phyloP scores from a whole-genome alignment of 2,888 invertebrate genomes.

The Acanthosepion lycidas region DNA sequence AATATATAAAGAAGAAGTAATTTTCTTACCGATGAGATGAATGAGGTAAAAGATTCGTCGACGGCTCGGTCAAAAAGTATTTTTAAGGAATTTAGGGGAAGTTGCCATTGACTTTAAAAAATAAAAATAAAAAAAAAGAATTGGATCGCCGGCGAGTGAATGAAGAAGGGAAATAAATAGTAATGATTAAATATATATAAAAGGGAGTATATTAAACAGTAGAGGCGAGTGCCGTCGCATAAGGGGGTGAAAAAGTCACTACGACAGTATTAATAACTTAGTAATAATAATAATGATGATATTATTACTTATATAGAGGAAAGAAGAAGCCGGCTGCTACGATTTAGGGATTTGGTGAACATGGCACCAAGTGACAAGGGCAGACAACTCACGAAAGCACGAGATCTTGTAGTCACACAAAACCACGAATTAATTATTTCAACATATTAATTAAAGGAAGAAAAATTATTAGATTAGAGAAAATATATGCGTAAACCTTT shows the following conservation, averaged over 20 bases:
- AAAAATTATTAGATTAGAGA: no score
- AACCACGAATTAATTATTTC: no score
- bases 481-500: no score
- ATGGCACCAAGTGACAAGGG: conserved; percentile 12
- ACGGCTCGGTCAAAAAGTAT: not conserved
- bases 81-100: not conserved
- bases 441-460: no score
- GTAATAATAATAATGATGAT: not conserved
- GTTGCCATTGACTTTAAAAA: not conserved
- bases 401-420: not conserved
- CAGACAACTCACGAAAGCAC: not conserved
- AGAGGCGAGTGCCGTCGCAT: not conserved
- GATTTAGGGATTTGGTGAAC: not conserved
- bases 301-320: not conserved
- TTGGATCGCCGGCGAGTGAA: not conserved
- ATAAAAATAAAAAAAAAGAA: not conserved
- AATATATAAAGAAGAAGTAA: no score
- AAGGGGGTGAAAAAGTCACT: not conserved
- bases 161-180: not conserved
- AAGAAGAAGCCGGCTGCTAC: not conserved
- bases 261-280: not conserved
- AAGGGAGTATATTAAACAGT: not conserved
- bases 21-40: not conserved
- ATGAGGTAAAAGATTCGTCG: not conserved
- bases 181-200: not conserved